A percentile compares a stretch with the other conserved stretches of the same genome.
Conservation (phyloP, 2,113 vertebrate genomes). For the Syngnathus floridae region DNA sequence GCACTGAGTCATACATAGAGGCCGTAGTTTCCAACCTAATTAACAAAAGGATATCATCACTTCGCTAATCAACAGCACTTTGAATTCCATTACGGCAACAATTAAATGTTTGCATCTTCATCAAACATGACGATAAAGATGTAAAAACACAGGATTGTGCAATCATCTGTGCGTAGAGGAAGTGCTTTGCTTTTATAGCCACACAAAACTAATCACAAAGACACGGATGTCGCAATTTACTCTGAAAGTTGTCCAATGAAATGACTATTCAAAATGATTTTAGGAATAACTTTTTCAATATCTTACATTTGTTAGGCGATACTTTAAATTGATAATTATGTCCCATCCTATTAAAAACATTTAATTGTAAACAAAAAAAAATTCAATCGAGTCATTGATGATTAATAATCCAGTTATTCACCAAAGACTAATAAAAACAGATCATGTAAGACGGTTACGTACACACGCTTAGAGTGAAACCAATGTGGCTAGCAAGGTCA, state of each 20-base stretch:
- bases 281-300: too few species aligned
- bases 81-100: slow-evolving; percentile 58
- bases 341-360: too few species aligned
- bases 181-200: slow-evolving; percentile 1
- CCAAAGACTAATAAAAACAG: too few species aligned
- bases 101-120: slow-evolving; percentile 72
- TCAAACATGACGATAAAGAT: slow-evolving; percentile 63
- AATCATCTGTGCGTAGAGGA: slow-evolving; percentile 11
- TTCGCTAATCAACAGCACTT: slow-evolving; percentile 52
- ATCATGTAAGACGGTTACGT: too few species aligned
- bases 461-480: too few species aligned
- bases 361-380: too few species aligned
- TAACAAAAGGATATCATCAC: slow-evolving; percentile 48
- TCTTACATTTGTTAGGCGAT: too few species aligned
- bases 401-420: too few species aligned
- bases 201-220: slow-evolving; percentile 19
- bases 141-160: slow-evolving; percentile 48
- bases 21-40: slow-evolving; percentile 30
- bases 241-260: neutral
- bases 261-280: too few species aligned
- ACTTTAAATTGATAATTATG: too few species aligned
- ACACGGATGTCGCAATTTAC: neutral
- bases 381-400: too few species aligned
- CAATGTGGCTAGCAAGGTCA: neutral
- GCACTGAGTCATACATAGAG: slow-evolving; percentile 11